Evolutionary conservation across 2,113 vertebrate genomes (phyloP).

Genomic region (Sylvilagus bachmani): DNA sequence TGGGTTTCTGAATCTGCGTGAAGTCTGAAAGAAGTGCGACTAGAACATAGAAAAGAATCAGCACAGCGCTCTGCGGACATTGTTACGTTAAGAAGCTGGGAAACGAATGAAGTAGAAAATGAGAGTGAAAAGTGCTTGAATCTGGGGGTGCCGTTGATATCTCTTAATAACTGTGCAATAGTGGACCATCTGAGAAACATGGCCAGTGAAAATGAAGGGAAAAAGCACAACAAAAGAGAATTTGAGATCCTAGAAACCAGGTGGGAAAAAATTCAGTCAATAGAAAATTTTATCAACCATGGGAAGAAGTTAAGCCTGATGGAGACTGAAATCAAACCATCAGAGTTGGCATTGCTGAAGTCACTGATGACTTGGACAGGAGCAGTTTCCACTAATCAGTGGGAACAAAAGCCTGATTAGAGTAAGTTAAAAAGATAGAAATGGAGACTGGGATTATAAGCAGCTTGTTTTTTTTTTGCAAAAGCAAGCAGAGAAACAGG

Average conservation of each 20-base stretch:
- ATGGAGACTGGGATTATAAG: background rate
- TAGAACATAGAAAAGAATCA: background rate
- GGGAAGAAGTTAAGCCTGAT: background rate
- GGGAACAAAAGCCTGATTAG: background rate
- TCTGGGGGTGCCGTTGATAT: fast-evolving
- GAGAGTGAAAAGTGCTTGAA: background rate
- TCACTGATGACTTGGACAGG: background rate
- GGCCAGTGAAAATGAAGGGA: background rate
- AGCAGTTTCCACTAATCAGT: background rate
- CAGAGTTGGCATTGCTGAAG: background rate
- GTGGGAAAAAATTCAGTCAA: background rate
- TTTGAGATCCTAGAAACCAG: background rate
- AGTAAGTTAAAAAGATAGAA: background rate
- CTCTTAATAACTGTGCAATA: background rate
- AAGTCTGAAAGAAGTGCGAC: background rate
- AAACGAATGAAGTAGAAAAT: background rate
- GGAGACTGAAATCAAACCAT: background rate
- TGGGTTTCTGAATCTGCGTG: background rate
- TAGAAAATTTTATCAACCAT: background rate
- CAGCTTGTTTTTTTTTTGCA: background rate
- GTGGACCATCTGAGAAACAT: background rate
- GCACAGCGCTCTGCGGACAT: background rate
- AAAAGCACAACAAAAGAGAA: background rate
- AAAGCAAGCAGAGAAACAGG: background rate
- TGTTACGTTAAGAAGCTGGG: background rate